Conservation (phyloP, 2,113 vertebrate species). For the Psittacus erithacus region DNA sequence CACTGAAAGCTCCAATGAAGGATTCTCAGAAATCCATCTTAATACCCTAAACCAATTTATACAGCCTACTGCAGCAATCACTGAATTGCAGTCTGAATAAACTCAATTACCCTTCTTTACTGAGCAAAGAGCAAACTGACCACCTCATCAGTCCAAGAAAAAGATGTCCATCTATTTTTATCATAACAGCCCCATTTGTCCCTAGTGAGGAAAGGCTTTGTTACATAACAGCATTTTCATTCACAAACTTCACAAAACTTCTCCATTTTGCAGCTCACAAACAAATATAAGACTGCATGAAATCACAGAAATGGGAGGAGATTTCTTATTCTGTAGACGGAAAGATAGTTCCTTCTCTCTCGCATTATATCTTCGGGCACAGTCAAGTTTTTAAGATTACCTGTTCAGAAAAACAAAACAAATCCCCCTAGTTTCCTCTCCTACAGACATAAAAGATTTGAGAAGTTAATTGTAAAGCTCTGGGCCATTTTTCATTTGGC, state of each 20-base stretch:
- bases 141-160: background rate
- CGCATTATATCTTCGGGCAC: background rate
- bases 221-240: background rate
- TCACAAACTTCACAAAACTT: background rate
- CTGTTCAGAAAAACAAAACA: background rate
- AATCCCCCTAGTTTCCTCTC: background rate
- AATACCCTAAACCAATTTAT: background rate
- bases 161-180: background rate
- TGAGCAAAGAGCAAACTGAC: fast-evolving
- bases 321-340: background rate
- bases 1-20: background rate
- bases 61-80: background rate
- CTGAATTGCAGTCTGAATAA: background rate
- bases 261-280: background rate
- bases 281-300: background rate
- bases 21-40: background rate
- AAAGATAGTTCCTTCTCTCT: background rate
- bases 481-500: background rate
- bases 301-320: background rate
- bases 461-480: background rate
- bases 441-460: background rate
- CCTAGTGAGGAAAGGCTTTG: background rate
- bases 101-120: background rate
- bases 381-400: background rate
- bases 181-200: fast-evolving